phyloP scores from a whole-genome alignment of 2,113 vertebrate species.

The Syngnathus floridae region DNA sequence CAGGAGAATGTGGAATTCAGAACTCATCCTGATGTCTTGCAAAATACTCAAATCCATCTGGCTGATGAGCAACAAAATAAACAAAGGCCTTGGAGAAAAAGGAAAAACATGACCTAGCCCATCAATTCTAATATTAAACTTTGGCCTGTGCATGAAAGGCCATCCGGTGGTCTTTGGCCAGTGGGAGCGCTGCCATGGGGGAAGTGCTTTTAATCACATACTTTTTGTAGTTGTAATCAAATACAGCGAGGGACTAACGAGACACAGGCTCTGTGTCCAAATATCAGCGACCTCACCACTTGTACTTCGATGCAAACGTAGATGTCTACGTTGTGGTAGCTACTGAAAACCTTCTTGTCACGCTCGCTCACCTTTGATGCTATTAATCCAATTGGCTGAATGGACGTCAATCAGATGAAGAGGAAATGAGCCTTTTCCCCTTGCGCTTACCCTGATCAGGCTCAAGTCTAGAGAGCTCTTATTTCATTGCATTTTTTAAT shows the following conservation, averaged over 20 bases:
- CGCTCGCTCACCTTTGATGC: constrained; percentile 51
- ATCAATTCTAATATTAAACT: constrained; percentile 30
- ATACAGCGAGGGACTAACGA: constrained; percentile 53
- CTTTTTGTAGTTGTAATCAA: constrained; percentile 64
- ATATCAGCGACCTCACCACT: constrained; percentile 33
- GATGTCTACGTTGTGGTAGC: constrained; percentile 39
- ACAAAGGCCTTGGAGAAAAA: constrained; percentile 23
- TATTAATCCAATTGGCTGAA: constrained; percentile 50
- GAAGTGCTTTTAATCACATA: constrained; percentile 58
- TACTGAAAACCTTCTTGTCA: constrained; percentile 40
- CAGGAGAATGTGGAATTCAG: constrained; percentile 18
- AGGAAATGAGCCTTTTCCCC: constrained; percentile 30
- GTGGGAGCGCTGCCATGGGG: constrained; percentile 46
- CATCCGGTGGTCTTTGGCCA: constrained; percentile 30
- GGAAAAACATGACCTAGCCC: constrained; percentile 20
- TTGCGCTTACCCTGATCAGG: not conserved
- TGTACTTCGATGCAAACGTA: constrained; percentile 28
- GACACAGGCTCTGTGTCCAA: constrained; percentile 45
- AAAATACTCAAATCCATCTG: constrained; percentile 18
- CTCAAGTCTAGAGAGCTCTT: not conserved
- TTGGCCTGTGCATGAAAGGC: constrained; percentile 52
- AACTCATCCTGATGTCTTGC: constrained; percentile 24
- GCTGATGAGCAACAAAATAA: constrained; percentile 8
- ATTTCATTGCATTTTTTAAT: not conserved
- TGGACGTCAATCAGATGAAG: constrained; percentile 18